Evolutionary conservation across 1,140 invertebrate species (phyloP).

Genomic region (Trachymyrmex cornetzi): DNA sequence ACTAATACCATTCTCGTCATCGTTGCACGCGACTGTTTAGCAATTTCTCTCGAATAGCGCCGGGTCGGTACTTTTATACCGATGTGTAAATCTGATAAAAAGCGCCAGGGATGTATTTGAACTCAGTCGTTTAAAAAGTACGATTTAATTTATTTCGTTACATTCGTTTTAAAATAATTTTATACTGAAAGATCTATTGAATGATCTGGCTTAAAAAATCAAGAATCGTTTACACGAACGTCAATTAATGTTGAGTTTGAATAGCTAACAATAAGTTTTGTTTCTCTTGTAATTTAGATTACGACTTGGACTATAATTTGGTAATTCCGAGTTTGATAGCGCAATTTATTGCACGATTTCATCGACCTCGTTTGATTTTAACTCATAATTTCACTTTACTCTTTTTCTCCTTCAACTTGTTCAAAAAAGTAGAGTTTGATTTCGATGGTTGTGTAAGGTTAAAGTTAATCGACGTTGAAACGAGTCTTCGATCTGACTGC

Average conservation of each 20-base stretch:
- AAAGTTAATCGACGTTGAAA: conserved; percentile 12
- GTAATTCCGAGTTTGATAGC: conserved; percentile 1
- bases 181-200: neutral
- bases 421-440: neutral
- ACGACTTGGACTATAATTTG: neutral
- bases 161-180: conserved; percentile 6
- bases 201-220: neutral
- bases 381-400: neutral
- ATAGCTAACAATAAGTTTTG: neutral
- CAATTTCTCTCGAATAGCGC: conserved; percentile 34
- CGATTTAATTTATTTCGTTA: neutral
- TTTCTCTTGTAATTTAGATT: neutral
- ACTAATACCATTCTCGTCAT: conserved; percentile 63
- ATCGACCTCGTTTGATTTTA: conserved; percentile 2
- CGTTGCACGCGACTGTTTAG: conserved; percentile 48
- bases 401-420: neutral
- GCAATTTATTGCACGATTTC: conserved; percentile 30
- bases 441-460: neutral
- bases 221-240: neutral
- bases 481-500: conserved; percentile 19
- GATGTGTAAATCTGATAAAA: conserved; percentile 63
- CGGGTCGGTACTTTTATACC: conserved; percentile 63
- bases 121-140: neutral
- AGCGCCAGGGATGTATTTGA: conserved; percentile 6
- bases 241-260: neutral